Evolutionary conservation across 2,888 invertebrate species (phyloP), one percentile per base, ranked within the genome.

Genomic region (Eupithecia subfuscata): DNA sequence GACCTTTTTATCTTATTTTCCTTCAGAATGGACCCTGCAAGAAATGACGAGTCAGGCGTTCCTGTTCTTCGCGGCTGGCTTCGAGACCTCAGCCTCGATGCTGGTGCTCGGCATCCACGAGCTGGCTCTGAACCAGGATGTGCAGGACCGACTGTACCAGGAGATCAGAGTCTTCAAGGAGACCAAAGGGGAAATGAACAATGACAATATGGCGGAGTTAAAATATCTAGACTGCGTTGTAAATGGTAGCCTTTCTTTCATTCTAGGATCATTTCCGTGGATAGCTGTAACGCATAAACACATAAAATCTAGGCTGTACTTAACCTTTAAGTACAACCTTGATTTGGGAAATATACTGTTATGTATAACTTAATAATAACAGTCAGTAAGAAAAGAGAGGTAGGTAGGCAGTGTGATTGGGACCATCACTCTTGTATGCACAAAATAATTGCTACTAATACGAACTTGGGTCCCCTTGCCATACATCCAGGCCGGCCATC

Each of bases 21-120:
- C 1, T 45, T 22, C 25, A 95, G 95, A 92, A 82, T 92, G 95
- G 92, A 87, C 91, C 2, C 81, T 87, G 56, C 85, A 87, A 2
- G 92, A 95, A 45, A 79, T 95, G 4, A 88, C 89, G 0, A 87
- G 90, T 0, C 95, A 95, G 85, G 93, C 93, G 0, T 91, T 94
- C 64, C 84, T 95, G 30, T 95, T 95, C 84, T 94, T 95, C 81
- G 83, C 86, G 12, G 95, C 94, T 69, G 95, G 95, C 0, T 95
- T 91, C 73, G 95, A 95, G 34, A 93, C 91, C 7, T 87, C 92
- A 0, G 93, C 95, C 0, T 83, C 91, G 0, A 85, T 89, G 0
- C 77, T 95, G 40, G 87, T 87, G 1, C 87, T 94, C 87, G 83
- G 87, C 30, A 82, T 92, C 7, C 92, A 95, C 72, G 95, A 95